Evolutionary conservation across 2,797 vertebrate genomes (phyloP), one percentile per base, ranked within the genome.

Genomic region (Peromyscus nudipes): DNA sequence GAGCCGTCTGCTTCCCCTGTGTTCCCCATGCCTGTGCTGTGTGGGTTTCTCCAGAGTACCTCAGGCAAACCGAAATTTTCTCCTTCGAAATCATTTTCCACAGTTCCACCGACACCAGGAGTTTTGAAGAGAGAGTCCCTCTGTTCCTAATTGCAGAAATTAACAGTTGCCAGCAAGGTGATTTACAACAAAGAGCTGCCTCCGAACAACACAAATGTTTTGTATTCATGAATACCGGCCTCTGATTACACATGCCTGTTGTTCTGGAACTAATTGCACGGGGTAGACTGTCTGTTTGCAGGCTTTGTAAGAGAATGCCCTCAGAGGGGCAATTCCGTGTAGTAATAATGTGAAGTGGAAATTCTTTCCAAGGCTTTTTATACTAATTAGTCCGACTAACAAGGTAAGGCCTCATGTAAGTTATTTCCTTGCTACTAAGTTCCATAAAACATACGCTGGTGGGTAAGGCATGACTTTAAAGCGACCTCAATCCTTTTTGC

Each of bases 381-480:
- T 92, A 92, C 97, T 97, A 96, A 98, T 97, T 98, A 98, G 95
- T 86, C 94, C 95, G 92, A 92, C 95, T 96, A 97, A 97, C 97
- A 96, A 97, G 95, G 73, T 97, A 97, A 97, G 89, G 71, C 46
- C 83, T 92, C 60, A 0, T 92, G 64, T 93, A 97, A 93, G 88
- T 95, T 96, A 97, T 97, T 97, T 97, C 52, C 80, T 92, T 92
- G 73, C 62, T 92, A 46, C 92, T 92, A 57, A n/a, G 76, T 91
- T 93, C 94, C 87, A 95, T 90, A 94, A 96, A 96, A 89, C 14
- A 87, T 81, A 83, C 67, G 71, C 49, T 25, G 37, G 83, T 95
- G 75, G 43, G 86, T 81, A 46, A 64, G 81, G 93, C 69, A 3
- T 57, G 92, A 86, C 94, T 96, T 80, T 85, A 55, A 95, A 97